These are phyloP conservation scores for Sterrhoptilus dennistouni DNA, from an alignment of 2,113 vertebrate species.

Conservation along the genomic window DNA sequence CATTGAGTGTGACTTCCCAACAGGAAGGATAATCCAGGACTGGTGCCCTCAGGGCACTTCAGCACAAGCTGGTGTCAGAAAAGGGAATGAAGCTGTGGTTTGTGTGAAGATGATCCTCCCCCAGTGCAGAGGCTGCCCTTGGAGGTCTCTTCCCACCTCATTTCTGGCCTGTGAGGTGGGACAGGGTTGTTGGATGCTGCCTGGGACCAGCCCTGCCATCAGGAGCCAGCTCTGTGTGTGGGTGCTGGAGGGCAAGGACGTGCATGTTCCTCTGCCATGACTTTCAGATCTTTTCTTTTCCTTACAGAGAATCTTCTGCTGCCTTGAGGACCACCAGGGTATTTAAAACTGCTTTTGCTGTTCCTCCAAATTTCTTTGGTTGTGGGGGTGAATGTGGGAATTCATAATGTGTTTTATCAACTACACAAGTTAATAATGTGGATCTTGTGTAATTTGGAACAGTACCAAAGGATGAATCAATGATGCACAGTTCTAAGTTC, in stretches of 20 bases:
- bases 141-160: neutral
- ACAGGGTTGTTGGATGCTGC: neutral
- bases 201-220: neutral
- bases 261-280: accelerated
- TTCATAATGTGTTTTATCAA: neutral
- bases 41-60: neutral
- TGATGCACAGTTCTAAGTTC: neutral
- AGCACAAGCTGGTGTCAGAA: neutral
- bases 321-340: neutral
- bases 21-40: neutral
- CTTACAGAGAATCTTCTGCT: neutral
- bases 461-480: neutral
- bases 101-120: neutral
- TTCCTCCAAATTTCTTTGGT: neutral
- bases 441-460: neutral
- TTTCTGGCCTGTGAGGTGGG: neutral
- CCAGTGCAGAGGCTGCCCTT: neutral
- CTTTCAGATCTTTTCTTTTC: neutral
- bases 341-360: neutral
- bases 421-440: neutral
- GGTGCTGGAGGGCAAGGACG: accelerated
- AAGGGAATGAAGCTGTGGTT: neutral
- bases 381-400: neutral
- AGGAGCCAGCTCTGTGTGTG: neutral
- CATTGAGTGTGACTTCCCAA: accelerated